Evolutionary conservation across 2,113 vertebrate genomes (phyloP).

Genomic region (Petrocephalus zakoni): DNA sequence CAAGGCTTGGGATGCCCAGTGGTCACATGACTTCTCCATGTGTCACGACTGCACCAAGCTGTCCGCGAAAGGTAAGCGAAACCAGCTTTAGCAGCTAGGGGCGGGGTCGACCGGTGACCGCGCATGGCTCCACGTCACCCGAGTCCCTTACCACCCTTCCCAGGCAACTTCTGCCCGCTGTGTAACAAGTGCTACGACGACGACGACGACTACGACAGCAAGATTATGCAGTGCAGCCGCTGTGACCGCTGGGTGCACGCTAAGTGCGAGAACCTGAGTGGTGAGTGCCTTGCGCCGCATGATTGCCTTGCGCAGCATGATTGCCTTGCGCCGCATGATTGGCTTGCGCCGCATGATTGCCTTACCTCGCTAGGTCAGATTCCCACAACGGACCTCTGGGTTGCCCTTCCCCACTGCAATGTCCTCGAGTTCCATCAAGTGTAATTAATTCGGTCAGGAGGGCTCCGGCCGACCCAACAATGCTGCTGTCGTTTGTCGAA

Average conservation of each 20-base stretch:
- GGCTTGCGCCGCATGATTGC: neutral
- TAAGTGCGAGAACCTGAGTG: conserved; percentile 92
- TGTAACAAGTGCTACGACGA: conserved; percentile 92
- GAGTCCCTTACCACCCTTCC: neutral
- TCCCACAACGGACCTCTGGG: neutral
- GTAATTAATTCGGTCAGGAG: neutral
- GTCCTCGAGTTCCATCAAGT: neutral
- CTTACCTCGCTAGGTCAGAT: neutral
- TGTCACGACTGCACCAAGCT: conserved; percentile 98
- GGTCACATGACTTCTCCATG: conserved; percentile 97
- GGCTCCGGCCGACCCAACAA: too few relatives aligned
- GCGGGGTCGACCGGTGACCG: neutral
- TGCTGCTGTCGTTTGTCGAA: too few relatives aligned
- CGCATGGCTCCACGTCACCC: neutral
- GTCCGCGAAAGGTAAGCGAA: conserved; percentile 82
- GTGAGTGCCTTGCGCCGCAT: conserved; percentile 55
- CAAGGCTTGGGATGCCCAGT: conserved; percentile 95
- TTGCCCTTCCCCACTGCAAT: neutral
- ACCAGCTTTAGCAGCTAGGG: too few relatives aligned
- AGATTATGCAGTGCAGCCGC: conserved; percentile 92
- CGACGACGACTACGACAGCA: conserved; percentile 87
- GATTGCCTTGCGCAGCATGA: neutral
- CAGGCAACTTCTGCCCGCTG: conserved; percentile 93
- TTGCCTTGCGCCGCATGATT: neutral
- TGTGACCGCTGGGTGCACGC: conserved; percentile 95